phyloP scores from a whole-genome alignment of 2,888 invertebrate genomes.

The Heteromurus nitidus region DNA sequence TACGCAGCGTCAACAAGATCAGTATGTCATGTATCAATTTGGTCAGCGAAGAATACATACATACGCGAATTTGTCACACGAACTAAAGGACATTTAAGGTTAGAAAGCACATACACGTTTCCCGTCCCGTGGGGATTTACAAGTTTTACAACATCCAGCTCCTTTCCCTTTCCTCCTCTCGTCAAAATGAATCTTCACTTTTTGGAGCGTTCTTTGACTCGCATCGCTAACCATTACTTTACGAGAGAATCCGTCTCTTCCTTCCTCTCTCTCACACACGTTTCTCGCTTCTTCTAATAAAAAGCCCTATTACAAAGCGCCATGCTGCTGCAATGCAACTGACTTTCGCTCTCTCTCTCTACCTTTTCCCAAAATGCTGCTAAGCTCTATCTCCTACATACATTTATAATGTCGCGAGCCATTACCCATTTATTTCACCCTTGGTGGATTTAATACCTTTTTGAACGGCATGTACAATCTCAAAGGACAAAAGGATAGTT shows the following conservation, averaged over 20 bases:
- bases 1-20: too few relatives aligned
- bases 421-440: constrained; percentile 36
- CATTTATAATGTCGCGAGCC: constrained; percentile 23
- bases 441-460: constrained; percentile 21
- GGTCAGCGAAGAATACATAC: too few relatives aligned
- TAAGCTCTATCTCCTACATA: not conserved
- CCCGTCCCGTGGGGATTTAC: not conserved
- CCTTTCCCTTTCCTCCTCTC: not conserved
- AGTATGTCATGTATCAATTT: too few relatives aligned
- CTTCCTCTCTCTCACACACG: not conserved
- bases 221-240: constrained; percentile 16
- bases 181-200: constrained; percentile 6
- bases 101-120: too few relatives aligned
- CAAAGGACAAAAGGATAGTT: constrained; percentile 9
- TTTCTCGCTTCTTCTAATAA: not conserved
- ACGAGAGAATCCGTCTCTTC: not conserved
- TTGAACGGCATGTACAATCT: not conserved
- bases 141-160: not conserved
- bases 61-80: too few relatives aligned
- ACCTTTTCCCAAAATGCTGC: not conserved
- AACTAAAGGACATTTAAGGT: too few relatives aligned
- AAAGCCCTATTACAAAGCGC: too few relatives aligned
- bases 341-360: not conserved
- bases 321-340: too few relatives aligned
- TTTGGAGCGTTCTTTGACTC: not conserved